phyloP scores from a whole-genome alignment of 2,113 vertebrate species.

The Kryptolebias marmoratus region DNA sequence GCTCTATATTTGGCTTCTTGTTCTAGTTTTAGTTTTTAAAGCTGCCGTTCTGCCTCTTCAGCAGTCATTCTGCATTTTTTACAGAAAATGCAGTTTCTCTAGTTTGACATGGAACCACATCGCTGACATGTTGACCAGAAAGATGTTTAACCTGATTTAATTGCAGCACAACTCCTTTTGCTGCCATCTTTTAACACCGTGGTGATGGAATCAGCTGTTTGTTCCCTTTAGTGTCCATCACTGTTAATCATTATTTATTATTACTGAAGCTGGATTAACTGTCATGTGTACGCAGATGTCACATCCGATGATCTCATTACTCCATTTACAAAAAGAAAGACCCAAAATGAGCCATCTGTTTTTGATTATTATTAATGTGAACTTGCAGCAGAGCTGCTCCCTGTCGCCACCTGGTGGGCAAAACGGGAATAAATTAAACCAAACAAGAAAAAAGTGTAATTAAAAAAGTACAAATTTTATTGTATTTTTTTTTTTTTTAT shows the following conservation, averaged over 20 bases:
- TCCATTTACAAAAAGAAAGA: background rate
- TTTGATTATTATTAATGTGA: background rate
- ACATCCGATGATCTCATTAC: background rate
- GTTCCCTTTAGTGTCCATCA: background rate
- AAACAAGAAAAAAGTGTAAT: slow-evolving; percentile 55
- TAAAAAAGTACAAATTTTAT: slow-evolving; percentile 96
- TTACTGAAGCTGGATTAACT: too few relatives aligned
- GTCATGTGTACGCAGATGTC: background rate
- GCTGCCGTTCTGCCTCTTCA: too few relatives aligned
- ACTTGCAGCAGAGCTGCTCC: background rate
- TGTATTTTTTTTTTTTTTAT: slow-evolving; percentile 86
- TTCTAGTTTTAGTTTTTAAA: too few relatives aligned
- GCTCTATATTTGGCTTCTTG: too few relatives aligned
- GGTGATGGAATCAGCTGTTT: too few relatives aligned
- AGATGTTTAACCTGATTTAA: too few relatives aligned
- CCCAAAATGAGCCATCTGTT: background rate
- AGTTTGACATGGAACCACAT: too few relatives aligned
- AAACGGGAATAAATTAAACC: background rate
- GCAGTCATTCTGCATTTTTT: too few relatives aligned
- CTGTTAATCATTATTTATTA: background rate
- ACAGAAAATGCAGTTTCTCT: too few relatives aligned
- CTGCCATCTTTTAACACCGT: too few relatives aligned
- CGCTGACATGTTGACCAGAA: too few relatives aligned
- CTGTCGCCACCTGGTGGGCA: slow-evolving; percentile 45
- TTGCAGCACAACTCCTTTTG: too few relatives aligned